Evolutionary conservation across 2,113 vertebrate genomes (phyloP).

Genomic region (Prochilodus magdalenae): DNA sequence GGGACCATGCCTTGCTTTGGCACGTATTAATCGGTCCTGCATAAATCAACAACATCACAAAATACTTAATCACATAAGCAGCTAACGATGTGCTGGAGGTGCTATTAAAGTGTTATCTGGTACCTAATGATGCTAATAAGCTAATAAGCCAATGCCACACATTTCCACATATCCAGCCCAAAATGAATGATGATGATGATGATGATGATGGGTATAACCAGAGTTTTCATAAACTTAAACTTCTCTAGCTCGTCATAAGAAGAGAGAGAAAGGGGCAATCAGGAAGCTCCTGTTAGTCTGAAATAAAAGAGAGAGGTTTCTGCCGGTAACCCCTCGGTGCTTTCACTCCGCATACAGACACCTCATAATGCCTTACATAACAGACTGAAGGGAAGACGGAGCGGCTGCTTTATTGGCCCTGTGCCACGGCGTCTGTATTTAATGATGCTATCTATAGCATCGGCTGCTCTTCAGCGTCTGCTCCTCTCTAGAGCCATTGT

Average conservation of each 20-base stretch:
- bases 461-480: constrained; percentile 21
- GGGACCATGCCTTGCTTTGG: no score
- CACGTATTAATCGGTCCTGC: no score
- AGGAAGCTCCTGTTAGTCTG: not conserved
- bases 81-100: no score
- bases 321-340: not conserved
- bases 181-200: no score
- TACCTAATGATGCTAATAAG: not conserved
- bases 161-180: constrained; percentile 2
- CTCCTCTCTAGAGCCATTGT: constrained; percentile 48
- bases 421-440: constrained; percentile 29
- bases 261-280: not conserved
- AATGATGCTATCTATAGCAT: constrained; percentile 32
- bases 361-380: constrained; percentile 7
- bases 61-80: no score
- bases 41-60: no score
- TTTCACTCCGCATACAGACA: not conserved
- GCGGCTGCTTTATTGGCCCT: constrained; percentile 20
- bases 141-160: not conserved
- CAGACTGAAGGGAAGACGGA: not conserved
- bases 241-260: not conserved
- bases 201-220: not conserved
- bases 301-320: not conserved
- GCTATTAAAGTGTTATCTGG: no score
- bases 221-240: not conserved